Percentiles rank a stretch among this genome's conserved stretches.
These are phyloP conservation scores for Arctocebus calabarensis DNA, from an alignment of 2,797 vertebrate species.

Conservation along the genomic window DNA sequence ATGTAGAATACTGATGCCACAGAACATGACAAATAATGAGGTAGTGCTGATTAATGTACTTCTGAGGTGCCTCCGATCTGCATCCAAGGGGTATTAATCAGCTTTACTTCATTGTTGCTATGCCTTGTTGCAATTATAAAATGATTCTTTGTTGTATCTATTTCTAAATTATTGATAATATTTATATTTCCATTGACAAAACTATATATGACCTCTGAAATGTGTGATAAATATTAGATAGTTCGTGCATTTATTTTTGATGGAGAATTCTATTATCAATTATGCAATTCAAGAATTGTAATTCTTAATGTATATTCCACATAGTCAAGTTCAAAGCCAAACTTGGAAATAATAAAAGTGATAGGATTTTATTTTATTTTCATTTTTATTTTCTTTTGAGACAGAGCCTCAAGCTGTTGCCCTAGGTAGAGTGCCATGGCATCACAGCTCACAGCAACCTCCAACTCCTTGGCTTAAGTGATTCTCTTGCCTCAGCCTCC, in stretches of 20 bases:
- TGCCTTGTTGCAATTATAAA: slow-evolving; percentile 41
- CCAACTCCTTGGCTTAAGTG: no score
- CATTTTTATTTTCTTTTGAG: no score
- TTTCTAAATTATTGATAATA: slow-evolving; percentile 17
- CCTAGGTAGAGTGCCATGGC: no score
- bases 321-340: not conserved
- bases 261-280: not conserved
- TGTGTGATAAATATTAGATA: slow-evolving; percentile 4
- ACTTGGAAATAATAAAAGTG: not conserved
- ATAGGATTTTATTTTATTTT: not conserved
- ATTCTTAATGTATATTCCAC: not conserved
- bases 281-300: not conserved
- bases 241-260: not conserved
- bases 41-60: slow-evolving; percentile 43
- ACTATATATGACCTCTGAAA: not conserved
- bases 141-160: slow-evolving; percentile 41
- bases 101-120: not conserved
- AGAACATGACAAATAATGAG: not conserved
- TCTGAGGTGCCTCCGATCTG: not conserved
- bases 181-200: slow-evolving; percentile 43
- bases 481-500: no score
- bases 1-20: slow-evolving; percentile 44
- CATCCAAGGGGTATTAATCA: slow-evolving; percentile 26
- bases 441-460: no score
- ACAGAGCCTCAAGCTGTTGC: no score